phyloP scores from a whole-genome alignment of 2,888 invertebrate species.

The Stenoptilia bipunctidactyla region DNA sequence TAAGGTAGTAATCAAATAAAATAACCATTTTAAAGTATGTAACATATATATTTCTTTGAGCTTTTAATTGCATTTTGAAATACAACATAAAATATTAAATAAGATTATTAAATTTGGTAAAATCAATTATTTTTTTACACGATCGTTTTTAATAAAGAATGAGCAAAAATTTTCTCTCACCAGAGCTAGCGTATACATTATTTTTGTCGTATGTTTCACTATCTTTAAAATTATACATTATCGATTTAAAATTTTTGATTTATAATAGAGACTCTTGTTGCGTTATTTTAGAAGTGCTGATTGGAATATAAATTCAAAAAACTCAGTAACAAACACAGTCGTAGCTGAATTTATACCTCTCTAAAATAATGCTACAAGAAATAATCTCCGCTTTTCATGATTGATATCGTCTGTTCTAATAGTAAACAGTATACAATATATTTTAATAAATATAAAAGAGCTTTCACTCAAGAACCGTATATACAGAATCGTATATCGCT shows the following conservation, averaged over 20 bases:
- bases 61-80: slow-evolving; percentile 87
- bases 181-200: slow-evolving; percentile 84
- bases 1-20: slow-evolving; percentile 40
- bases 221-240: slow-evolving; percentile 74
- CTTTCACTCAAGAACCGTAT: slow-evolving; percentile 59
- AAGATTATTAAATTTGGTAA: slow-evolving; percentile 83
- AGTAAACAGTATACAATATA: slow-evolving; percentile 62
- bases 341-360: neutral
- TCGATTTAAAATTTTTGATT: slow-evolving; percentile 44
- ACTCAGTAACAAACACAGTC: neutral
- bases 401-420: slow-evolving; percentile 54
- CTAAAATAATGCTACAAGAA: slow-evolving; percentile 12
- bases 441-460: slow-evolving; percentile 63
- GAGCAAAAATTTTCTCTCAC: slow-evolving; percentile 74
- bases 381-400: slow-evolving; percentile 16
- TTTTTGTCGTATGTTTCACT: slow-evolving; percentile 73
- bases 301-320: neutral
- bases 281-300: slow-evolving; percentile 3
- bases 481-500: slow-evolving; percentile 64
- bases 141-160: slow-evolving; percentile 61
- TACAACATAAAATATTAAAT: slow-evolving; percentile 88
- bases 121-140: slow-evolving; percentile 76
- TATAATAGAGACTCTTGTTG: slow-evolving; percentile 22
- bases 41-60: slow-evolving; percentile 90
- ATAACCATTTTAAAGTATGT: slow-evolving; percentile 72